Evolutionary conservation across 1,140 invertebrate species (phyloP), one percentile per base, ranked within the genome.

Genomic region (Heliconius himera): DNA sequence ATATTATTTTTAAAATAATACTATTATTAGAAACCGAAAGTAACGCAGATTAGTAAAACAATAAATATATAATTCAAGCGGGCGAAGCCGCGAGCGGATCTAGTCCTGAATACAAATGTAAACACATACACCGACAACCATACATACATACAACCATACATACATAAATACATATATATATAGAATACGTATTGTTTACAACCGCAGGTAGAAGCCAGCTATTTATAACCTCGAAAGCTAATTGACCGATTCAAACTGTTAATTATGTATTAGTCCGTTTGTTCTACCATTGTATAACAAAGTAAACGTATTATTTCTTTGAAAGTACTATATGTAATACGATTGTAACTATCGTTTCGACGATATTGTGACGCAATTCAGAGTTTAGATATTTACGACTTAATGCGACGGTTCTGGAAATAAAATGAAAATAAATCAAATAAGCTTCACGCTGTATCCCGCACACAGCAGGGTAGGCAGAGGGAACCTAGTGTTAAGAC

Each of bases 121-220:
- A 54, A n/a, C 51, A 54, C 51, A 54, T 54, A n/a, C 20, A 54
- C 20, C 13, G 41, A 54, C 51, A 54, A n/a, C 26, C 22, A 26
- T 60, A 60, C 9, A 22, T 60, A 36, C 0, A 36, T 36, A 36
- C 29, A 60, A n/a, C n/a, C n/a, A 54, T 54, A 60, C 22, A 26
- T 60, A 60, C 9, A 22, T 60, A 36, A 6, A 36, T 36, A 36
- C 29, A 60, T 8, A 22, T 6, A 60, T 2, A 60, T 60, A 26
- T 60, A 60, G 20, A 60, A 60, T 60, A 11, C 22, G 56, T 60
- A n/a, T 60, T 60, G 60, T 66, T 66, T 66, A 66, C 60, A 66
- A 66, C 60, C 60, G 60, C 60, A 66, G 60, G 60, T n/a, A 66
- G 60, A 29, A 16, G 60, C 60, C 1, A 66, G 60, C 60, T 66